Base-by-base conservation (phyloP, 2,888 invertebrate genomes). In the Ecdyonurus torrentis region DNA sequence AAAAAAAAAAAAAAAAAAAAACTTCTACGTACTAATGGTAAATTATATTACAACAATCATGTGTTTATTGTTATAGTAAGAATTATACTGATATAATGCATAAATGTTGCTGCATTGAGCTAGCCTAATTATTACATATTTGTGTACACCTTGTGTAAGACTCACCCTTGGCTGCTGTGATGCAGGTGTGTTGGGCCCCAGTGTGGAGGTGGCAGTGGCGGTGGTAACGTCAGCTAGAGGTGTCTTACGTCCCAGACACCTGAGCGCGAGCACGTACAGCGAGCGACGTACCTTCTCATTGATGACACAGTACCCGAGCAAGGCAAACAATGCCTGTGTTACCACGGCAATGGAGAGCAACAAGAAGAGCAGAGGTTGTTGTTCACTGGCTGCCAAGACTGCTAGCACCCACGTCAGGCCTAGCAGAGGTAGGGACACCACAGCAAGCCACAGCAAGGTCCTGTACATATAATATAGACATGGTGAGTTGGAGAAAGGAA, bases 341-440 rank as follows among this genome's bases (percentile, higher is more conserved):
- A 89, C 78, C 1, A 91, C 85, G 7, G 89, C 84, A 0, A 84
- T 81, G 0, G 91, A 89, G 62, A 94, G 83, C 66, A 86, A 77
- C 50, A 91, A 85, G 65, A 89, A 87, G 3, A 95, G 79, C 58
- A 82, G 79, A 69, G 87, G 77, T 68, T 85, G 79, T 69, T 82
- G 81, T 71, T 88, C 89, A 25, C 87, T 89, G 50, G 87, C 89
- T 15, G 85, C 86, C 69, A 86, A 79, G 64, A 89, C 84, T 65
- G 87, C 91, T 71, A 88, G 78, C 67, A 94, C 88, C 93, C 95
- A 96, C 64, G 89, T 85, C 18, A 86, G 83, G 25, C 89, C 89
- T 69, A 92, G 78, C 52, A 96, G 77, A 0, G 94, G 94, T 50
- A 93, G 74, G 58, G 93, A 87, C 7, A 91, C 83, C 2, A 95